Evolutionary conservation across 2,888 invertebrate genomes (phyloP).

Genomic region (Brenthis hecate): DNA sequence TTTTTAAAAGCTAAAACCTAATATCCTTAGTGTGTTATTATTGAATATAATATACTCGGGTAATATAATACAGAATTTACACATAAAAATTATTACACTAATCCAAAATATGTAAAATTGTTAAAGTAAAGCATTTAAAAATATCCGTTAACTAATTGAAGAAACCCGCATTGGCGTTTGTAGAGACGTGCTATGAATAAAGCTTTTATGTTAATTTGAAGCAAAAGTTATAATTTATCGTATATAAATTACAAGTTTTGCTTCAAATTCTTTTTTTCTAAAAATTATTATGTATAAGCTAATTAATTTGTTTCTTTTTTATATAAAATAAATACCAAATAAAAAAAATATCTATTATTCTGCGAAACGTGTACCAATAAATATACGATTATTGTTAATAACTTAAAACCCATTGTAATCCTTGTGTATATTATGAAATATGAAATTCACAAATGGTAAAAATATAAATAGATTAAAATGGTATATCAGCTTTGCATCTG

Average conservation of each 20-base stretch:
- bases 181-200: conserved; percentile 57
- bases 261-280: too few species aligned
- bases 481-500: conserved; percentile 35
- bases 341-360: too few species aligned
- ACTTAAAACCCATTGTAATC: not conserved
- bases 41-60: too few species aligned
- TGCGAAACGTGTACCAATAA: not conserved
- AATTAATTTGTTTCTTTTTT: not conserved
- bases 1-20: too few species aligned
- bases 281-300: too few species aligned
- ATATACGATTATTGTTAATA: not conserved
- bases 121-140: conserved; percentile 23
- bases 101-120: not conserved
- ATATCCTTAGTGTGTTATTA: too few species aligned
- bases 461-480: conserved; percentile 33
- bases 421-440: conserved; percentile 14
- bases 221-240: conserved; percentile 13
- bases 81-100: too few species aligned
- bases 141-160: conserved; percentile 43
- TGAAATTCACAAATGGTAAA: conserved; percentile 24
- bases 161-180: conserved; percentile 59
- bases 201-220: conserved; percentile 27
- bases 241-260: too few species aligned
- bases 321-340: too few species aligned
- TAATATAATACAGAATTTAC: too few species aligned